Conservation (phyloP, 2,888 invertebrate genomes). For the Apeira syringaria region DNA sequence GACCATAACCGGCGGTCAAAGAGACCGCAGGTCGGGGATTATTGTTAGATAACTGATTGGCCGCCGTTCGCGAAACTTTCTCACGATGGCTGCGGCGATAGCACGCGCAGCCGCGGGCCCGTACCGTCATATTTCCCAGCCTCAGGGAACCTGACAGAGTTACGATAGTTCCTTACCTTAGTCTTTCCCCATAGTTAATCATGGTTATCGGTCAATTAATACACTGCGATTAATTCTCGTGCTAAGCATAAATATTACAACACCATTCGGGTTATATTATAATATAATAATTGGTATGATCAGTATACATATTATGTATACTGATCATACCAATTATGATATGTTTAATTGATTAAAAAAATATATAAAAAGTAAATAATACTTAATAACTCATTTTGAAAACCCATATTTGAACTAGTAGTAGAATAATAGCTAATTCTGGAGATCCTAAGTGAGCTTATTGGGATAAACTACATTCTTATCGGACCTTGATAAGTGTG, state of each 20-base stretch:
- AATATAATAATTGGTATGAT: too few relatives aligned
- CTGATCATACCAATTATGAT: too few relatives aligned
- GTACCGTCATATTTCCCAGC: constrained; percentile 34
- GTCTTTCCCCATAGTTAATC: constrained; percentile 36
- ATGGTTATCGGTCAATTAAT: constrained; percentile 32
- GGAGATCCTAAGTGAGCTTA: too few relatives aligned
- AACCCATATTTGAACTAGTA: too few relatives aligned
- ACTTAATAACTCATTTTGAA: too few relatives aligned
- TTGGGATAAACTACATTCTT: too few relatives aligned
- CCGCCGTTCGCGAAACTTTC: constrained; percentile 69
- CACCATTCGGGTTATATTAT: too few relatives aligned
- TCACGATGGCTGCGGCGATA: constrained; percentile 63
- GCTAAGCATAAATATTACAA: background rate
- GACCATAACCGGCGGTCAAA: constrained; percentile 64
- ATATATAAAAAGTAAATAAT: too few relatives aligned
- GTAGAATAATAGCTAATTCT: too few relatives aligned
- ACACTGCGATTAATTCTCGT: constrained; percentile 6
- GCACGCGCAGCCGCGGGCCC: constrained; percentile 34
- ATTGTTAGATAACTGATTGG: constrained; percentile 65
- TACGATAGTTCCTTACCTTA: constrained; percentile 46
- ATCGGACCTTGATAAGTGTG: too few relatives aligned
- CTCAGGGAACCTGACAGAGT: constrained; percentile 40
- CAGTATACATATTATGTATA: too few relatives aligned
- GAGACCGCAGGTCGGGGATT: constrained; percentile 60
- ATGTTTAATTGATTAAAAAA: too few relatives aligned